Base-by-base conservation (phyloP, 1,140 invertebrate species). In the Gonioctena quinquepunctata region DNA sequence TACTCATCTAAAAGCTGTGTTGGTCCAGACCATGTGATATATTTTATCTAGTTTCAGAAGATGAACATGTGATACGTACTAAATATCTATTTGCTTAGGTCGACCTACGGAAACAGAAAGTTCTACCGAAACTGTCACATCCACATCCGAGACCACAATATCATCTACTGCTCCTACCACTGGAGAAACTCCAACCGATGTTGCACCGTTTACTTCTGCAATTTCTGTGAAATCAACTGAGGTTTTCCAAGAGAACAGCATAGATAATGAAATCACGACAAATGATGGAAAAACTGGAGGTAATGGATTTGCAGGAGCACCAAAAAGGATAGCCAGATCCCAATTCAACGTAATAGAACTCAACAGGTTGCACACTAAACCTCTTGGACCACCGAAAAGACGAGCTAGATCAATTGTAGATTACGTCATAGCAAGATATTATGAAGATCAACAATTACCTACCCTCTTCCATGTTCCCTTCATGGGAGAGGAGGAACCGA, bases 391-490 rank as follows among this genome's bases (percentile, higher is more conserved):
- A 21, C 26, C 2, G 19, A 1, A n/a, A 62, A 33, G 60, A 33
- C 33, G n/a, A 62, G 18, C 27, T 42, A 70, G 76, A 70, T 80
- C 78, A 23, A 64, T 79, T 4, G 73, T 74, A 18, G 79, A 80
- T 70, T 80, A 79, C 57, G 50, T 80, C 1, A 73, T 79, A 26
- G 74, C 77, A 27, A 74, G 70, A 67, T 72, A 71, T 21, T 66
- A 69, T 28, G 67, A 73, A 21, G 50, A 68, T 19, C 28, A 60
- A n/a, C 48, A 54, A 8, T 26, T 16, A 21, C 61, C 21, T 27
- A 11, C 33, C 7, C 13, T 13, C 16, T 42, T 42, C 33, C 33
- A 42, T n/a, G 16, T 2, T 11, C 63, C 18, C 6, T 19, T 54
- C 18, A 54, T 22, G 52, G n/a, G 52, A 7, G 54, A 74, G 56